Evolutionary conservation across 2,888 invertebrate genomes (phyloP), one percentile per base, ranked within the genome.

Genomic region (Leptopterna dolabrata): DNA sequence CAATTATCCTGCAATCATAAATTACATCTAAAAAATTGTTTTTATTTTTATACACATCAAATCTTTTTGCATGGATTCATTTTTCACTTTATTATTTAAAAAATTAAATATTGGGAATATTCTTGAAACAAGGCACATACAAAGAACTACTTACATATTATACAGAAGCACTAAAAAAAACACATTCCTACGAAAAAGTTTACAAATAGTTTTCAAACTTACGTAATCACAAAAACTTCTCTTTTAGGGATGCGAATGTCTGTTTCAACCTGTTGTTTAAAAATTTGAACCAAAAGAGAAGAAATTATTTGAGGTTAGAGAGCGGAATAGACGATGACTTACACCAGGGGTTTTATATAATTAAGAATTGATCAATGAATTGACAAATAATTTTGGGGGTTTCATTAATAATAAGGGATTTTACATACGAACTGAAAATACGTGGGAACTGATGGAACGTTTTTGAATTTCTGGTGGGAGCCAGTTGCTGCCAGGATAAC

Each of bases 41-140:
- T n/a, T n/a, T n/a, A n/a, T n/a, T n/a, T n/a, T 87, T 88, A 88
- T 88, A 88, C 88, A 88, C 86, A 88, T 88, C 86, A 70, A 84
- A 30, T 71, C 41, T 63, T 70, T 82, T 55, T 55, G 27, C 43
- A 30, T 81, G 11, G 55, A 81, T 81, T 7, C 30, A 41, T 76
- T 41, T 85, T 84, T 83, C 73, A 76, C 36, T 73, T 82, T 82
- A 47, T 63, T 82, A 47, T 51, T 87, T 81, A 81, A 55, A 78
- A 81, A 81, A 81, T 81, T 81, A 81, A 81, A 81, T 78, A 78
- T 55, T 80, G 81, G 81, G 81, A 81, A 81, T 81, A 91, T 91
- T 91, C 92, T 63, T 89, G 87, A 89, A 89, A 89, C 89, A 89
- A 89, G 89, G 89, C 89, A 90, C 89, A 90, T 89, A 89, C 88